A percentile compares a stretch with the other conserved stretches of the same genome.
Evolutionary conservation across 2,797 vertebrate species (phyloP).

Genomic region (Tangara arthus): DNA sequence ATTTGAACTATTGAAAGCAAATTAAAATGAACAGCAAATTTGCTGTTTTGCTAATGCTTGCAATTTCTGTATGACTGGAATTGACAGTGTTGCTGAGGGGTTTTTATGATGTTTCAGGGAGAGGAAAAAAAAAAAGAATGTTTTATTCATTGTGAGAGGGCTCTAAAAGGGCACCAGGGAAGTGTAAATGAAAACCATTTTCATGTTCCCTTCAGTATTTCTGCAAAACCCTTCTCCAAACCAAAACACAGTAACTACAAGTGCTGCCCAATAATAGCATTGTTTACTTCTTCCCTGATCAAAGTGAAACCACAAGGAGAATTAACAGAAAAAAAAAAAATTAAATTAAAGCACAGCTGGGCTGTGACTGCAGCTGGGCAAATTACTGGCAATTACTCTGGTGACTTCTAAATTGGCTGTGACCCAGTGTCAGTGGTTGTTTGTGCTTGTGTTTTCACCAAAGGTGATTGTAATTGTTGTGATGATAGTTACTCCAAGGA

Average conservation of each 20-base stretch:
- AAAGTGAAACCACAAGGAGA: slow-evolving; percentile 21
- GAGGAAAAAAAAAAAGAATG: not conserved
- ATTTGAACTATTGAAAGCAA: not conserved
- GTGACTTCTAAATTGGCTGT: slow-evolving; percentile 26
- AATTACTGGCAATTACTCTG: slow-evolving; percentile 30
- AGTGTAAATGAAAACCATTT: slow-evolving; percentile 29
- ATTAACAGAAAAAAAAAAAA: not conserved
- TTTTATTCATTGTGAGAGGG: slow-evolving; percentile 7
- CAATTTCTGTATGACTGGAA: not conserved
- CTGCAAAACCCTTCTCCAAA: not conserved
- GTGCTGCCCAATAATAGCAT: not conserved
- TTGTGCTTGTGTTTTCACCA: not conserved
- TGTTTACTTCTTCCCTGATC: slow-evolving; percentile 22
- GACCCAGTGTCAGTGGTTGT: not conserved
- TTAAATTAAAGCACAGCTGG: not conserved
- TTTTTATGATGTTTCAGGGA: not conserved
- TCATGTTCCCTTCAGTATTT: not conserved
- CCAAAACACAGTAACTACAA: not conserved
- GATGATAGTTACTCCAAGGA: not conserved
- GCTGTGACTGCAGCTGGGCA: slow-evolving; percentile 24
- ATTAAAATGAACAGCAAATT: not conserved
- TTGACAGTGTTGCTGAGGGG: not conserved
- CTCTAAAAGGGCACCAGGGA: slow-evolving; percentile 6
- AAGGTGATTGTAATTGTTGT: not conserved
- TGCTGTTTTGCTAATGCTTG: not conserved